Conservation (phyloP, 1,140 invertebrate species). For the Sycophila sp. region DNA sequence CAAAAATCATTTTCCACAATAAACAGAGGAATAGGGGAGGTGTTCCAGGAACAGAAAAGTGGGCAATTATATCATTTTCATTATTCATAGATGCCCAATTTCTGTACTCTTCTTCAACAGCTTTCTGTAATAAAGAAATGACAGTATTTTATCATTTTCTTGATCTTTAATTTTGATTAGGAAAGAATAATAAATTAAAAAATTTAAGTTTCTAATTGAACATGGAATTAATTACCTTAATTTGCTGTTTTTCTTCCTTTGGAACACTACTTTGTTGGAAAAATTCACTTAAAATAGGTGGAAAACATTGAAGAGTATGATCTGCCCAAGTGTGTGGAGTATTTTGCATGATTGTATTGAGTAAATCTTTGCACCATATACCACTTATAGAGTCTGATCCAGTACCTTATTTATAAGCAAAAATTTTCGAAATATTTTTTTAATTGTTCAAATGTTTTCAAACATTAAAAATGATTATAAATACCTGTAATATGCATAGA, state of each 20-base stretch:
- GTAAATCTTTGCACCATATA: slow-evolving; percentile 91
- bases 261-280: slow-evolving; percentile 83
- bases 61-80: slow-evolving; percentile 95
- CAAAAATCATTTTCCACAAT: slow-evolving; percentile 94
- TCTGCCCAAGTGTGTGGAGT: slow-evolving; percentile 95
- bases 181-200: background rate
- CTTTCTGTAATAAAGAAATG: slow-evolving; percentile 73
- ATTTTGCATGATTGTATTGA: slow-evolving; percentile 90
- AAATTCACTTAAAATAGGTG: slow-evolving; percentile 88
- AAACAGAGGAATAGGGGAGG: slow-evolving; percentile 90
- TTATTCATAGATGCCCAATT: slow-evolving; percentile 97
- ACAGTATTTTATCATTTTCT: too few species aligned
- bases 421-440: too few species aligned
- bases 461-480: slow-evolving; percentile 5
- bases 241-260: slow-evolving; percentile 88
- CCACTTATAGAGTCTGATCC: slow-evolving; percentile 74
- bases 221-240: slow-evolving; percentile 70
- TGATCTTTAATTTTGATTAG: background rate
- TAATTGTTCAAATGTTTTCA: background rate
- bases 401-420: slow-evolving; percentile 60
- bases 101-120: slow-evolving; percentile 92
- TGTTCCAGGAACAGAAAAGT: slow-evolving; percentile 90
- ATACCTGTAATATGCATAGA: slow-evolving; percentile 93
- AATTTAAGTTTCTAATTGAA: background rate
- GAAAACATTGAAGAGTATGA: slow-evolving; percentile 92